These are phyloP conservation scores for Bombus superbus DNA, from an alignment of 1,140 invertebrate species.

Conservation along the genomic window DNA sequence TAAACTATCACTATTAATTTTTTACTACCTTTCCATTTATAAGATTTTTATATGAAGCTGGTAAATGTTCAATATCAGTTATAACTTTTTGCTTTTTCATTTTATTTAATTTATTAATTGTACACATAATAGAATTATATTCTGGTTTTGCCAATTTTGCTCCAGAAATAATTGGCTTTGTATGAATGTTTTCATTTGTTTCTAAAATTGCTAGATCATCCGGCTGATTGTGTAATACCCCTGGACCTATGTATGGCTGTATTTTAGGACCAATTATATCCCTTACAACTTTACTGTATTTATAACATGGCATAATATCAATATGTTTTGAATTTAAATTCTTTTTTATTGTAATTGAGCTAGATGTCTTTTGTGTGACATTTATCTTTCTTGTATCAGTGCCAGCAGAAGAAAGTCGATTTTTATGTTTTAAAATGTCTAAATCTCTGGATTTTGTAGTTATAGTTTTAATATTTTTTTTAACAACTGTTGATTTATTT, in stretches of 20 bases:
- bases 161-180: constrained; percentile 20
- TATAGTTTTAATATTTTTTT: constrained; percentile 13
- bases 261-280: constrained; percentile 29
- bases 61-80: constrained; percentile 67
- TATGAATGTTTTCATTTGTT: background rate
- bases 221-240: constrained; percentile 6
- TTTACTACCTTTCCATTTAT: constrained; percentile 74
- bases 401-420: background rate
- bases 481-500: constrained; percentile 25
- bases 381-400: constrained; percentile 13
- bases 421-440: constrained; percentile 17
- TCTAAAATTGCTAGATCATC: background rate
- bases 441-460: constrained; percentile 10
- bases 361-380: constrained; percentile 20
- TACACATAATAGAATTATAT: constrained; percentile 76
- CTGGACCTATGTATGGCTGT: constrained; percentile 40
- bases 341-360: background rate
- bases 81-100: constrained; percentile 67
- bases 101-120: constrained; percentile 73
- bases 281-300: constrained; percentile 40
- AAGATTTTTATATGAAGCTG: constrained; percentile 63
- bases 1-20: background rate
- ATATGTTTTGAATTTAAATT: constrained; percentile 18
- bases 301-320: constrained; percentile 49
- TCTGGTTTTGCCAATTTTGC: constrained; percentile 69